Base-by-base conservation (phyloP, 2,888 invertebrate genomes). In the Hirudinaria manillensis region DNA sequence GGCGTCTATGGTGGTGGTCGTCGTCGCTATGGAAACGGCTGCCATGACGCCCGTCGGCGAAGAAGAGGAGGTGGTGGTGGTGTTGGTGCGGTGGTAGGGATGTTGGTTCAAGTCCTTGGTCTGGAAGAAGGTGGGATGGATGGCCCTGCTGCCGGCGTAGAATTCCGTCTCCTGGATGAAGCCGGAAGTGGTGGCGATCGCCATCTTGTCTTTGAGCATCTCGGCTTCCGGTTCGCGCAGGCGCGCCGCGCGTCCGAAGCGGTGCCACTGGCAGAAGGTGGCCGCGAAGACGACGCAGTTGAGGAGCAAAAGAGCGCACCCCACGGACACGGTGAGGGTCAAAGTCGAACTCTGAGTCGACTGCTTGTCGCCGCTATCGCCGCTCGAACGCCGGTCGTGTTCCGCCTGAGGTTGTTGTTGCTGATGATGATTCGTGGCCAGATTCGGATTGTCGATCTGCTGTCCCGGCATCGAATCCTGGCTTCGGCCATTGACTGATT, bases 261-360 rank as follows among this genome's bases (percentile, higher is more conserved):
- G 77, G 75, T 86, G 85, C 76, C 86, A 81, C 83, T 95, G 94
- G 83, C 95, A 95, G 84, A 94, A 95, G 0, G 95, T 93, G 3
- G 93, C 94, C 74, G 94, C 94, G 83, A 95, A 95, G 82, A 96
- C 93, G 38, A 95, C 87, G 68, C 95, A 92, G 84, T 96, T 96
- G 3, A 96, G 87, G 81, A 95, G 93, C 32, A 96, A 88, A 77
- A 96, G 86, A 4, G 93, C 93, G 83, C 94, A 94, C 56, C 96
- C 96, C 79, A 96, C 94, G 70, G 94, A 95, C 80, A 96, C 93
- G 19, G 83, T 83, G 36, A 83, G 81, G 77, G 83, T 84, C n/a
- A 84, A 77, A 13, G 84, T 79, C 24, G 80, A 71, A 45, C 76
- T 66, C 53, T 53, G 45, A 6, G 13, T 16, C 13, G 45, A 45